Conservation (phyloP, 1,140 invertebrate species). For the Phthorimaea operculella region DNA sequence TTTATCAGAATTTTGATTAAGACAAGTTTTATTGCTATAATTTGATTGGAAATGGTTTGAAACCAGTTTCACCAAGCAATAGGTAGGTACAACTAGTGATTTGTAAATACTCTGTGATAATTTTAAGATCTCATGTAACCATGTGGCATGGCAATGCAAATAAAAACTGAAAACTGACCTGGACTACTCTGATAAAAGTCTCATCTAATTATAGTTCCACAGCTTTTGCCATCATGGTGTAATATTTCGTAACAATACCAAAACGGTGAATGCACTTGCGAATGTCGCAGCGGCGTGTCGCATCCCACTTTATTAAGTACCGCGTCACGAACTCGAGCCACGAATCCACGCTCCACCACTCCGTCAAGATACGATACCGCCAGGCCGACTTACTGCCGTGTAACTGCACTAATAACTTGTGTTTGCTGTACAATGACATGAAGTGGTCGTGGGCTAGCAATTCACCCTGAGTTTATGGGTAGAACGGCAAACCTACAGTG, state of each 20-base stretch:
- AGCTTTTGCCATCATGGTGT: conserved; percentile 14
- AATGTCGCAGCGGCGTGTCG: conserved; percentile 29
- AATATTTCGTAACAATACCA: conserved; percentile 39
- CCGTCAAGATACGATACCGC: conserved; percentile 30
- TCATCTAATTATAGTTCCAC: too few species aligned
- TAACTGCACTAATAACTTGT: neutral
- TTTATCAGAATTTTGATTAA: too few species aligned
- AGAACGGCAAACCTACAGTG: too few species aligned
- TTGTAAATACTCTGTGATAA: too few species aligned
- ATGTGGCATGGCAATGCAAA: too few species aligned
- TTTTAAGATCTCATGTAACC: too few species aligned
- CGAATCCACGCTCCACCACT: conserved; percentile 48
- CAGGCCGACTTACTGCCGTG: neutral
- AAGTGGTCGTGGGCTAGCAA: too few species aligned
- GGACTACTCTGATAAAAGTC: too few species aligned
- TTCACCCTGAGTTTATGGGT: too few species aligned
- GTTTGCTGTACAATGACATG: neutral
- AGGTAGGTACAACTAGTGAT: neutral
- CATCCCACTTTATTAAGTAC: conserved; percentile 47
- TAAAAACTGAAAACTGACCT: too few species aligned
- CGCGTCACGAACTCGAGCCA: conserved; percentile 53
- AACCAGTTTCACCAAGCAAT: neutral
- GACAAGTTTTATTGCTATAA: neutral
- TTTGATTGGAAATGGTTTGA: neutral
- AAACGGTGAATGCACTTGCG: conserved; percentile 45